These are phyloP conservation scores for Bolborhynchus lineola DNA, from an alignment of 2,113 vertebrate species.

Conservation along the genomic window DNA sequence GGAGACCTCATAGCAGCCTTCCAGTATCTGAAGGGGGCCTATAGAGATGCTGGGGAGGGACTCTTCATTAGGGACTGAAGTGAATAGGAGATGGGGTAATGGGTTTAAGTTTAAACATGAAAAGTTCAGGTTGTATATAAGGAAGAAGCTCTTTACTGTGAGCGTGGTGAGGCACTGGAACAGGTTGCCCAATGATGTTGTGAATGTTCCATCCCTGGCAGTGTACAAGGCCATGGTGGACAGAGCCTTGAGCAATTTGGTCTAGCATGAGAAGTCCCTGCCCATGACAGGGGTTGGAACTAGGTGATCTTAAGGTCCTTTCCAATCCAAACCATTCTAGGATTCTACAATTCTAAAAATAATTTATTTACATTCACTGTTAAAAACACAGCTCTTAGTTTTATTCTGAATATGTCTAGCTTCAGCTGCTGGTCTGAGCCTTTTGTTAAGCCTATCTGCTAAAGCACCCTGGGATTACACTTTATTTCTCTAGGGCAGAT, in stretches of 20 bases:
- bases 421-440: not conserved
- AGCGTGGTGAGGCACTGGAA: not conserved
- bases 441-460: not conserved
- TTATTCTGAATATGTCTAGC: not conserved
- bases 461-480: not conserved
- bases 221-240: not conserved
- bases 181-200: not conserved
- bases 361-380: not conserved
- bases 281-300: not conserved
- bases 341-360: not conserved
- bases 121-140: not conserved
- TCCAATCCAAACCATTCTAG: not conserved
- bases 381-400: not conserved
- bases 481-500: not conserved
- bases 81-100: not conserved
- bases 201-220: not conserved
- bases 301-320: not conserved
- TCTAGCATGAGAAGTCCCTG: not conserved
- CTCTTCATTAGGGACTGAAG: not conserved
- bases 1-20: not conserved
- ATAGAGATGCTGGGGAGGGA: not conserved
- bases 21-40: not conserved
- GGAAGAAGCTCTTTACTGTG: not conserved
- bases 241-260: not conserved
- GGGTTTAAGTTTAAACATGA: not conserved